A percentile compares a stretch with the other conserved stretches of the same genome.
Conservation (phyloP, 2,888 invertebrate species). For the Drosophila meridionalis region DNA sequence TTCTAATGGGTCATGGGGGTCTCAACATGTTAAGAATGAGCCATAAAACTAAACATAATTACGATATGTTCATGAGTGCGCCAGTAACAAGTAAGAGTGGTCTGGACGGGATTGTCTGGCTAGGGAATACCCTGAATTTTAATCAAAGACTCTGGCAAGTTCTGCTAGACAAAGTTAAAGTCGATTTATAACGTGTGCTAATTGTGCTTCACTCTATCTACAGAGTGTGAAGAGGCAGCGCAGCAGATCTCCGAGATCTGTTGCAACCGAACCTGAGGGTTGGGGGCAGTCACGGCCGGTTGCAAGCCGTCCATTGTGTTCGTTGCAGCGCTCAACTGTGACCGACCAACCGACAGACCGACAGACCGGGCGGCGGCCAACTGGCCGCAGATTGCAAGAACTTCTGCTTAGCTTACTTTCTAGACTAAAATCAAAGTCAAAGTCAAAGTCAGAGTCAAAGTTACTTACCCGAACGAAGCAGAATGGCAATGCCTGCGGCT, state of each 20-base stretch:
- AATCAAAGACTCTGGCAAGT: neutral
- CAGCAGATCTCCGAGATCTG: neutral
- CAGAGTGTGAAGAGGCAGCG: neutral
- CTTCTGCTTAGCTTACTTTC: constrained; percentile 10
- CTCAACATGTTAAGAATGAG: neutral
- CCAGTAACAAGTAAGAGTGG: neutral
- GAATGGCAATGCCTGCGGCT: constrained; percentile 56
- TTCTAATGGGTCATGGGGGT: constrained; percentile 21
- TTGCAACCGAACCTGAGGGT: neutral
- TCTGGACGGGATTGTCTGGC: neutral
- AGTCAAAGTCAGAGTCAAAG: neutral
- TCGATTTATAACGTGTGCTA: neutral
- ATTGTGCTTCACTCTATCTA: neutral
- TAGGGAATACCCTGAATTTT: neutral
- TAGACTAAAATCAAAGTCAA: constrained; percentile 3
- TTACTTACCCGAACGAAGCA: constrained; percentile 62
- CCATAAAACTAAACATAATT: constrained; percentile 11
- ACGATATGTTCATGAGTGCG: constrained; percentile 1
- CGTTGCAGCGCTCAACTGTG: constrained; percentile 1
- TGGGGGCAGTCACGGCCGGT: neutral
- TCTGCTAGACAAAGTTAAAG: neutral
- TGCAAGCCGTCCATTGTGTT: constrained; percentile 1
- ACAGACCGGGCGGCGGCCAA: neutral
- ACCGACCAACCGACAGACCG: neutral
- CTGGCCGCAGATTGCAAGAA: neutral